Evolutionary conservation across 1,140 invertebrate species (phyloP), one percentile per base, ranked within the genome.

Genomic region (Drosophila repleta): DNA sequence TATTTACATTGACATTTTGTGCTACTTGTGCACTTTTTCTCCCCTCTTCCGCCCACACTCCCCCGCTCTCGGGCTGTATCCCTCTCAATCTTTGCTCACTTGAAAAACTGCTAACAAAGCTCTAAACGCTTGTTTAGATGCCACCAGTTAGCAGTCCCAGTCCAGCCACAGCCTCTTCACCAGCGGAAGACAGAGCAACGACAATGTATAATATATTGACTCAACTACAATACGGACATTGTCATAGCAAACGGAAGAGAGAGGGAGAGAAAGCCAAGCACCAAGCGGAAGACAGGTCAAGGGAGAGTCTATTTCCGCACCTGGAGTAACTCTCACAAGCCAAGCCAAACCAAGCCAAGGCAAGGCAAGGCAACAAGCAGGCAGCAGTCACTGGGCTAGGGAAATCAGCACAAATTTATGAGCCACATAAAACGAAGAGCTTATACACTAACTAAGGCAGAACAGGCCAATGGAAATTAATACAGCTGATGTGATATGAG

Each of bases 141-240:
- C 65, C 64, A 66, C 63, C 57, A 61, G 64, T 53, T 49, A 32
- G 41, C 58, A 55, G 51, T 11, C 15, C 8, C 26, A 51, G 24
- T 4, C 13, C 7, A 51, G 24, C 1, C 13, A 3, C 3, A 29
- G 8, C 29, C 4, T 15, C 6, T 4, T 35, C 35, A 18, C 35
- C 20, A 57, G n/a, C 18, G 68, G 39, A 52, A 71, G 71, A 68
- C 52, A 56, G 72, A 80, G 73, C 60, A 74, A 74, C 65, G 66
- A 87, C 82, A 87, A 81, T 84, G 80, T 84, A 87, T 85, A 85
- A 85, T 85, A 85, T 85, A 85, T 85, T 85, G 81, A 85, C 81
- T 85, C 82, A 75, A 85, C 82, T 79, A 82, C 84, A 87, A 85
- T 85, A 87, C 81, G 81, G 81, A 87, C 81, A 85, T 81, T 85